A percentile compares a stretch with the other conserved stretches of the same genome.
Conservation (phyloP, 2,113 vertebrate genomes). For the Lontra canadensis region DNA sequence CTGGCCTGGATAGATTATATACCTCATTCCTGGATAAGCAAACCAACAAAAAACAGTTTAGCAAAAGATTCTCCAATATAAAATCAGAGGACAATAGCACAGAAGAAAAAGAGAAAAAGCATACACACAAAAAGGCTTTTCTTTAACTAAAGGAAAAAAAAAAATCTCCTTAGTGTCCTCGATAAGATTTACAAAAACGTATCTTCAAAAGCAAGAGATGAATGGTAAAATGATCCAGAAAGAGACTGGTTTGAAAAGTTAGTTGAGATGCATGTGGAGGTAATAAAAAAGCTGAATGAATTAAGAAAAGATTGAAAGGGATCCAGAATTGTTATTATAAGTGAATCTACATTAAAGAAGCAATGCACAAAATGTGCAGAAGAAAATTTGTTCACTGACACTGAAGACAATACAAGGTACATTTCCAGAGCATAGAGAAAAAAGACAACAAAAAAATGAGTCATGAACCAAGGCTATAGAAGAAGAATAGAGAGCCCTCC, state of each 20-base stretch:
- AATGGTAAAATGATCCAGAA: constrained; percentile 24
- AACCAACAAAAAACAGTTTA: background rate
- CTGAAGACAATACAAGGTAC: background rate
- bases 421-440: background rate
- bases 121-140: background rate
- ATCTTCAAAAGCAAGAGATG: background rate
- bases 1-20: background rate
- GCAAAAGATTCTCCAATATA: background rate
- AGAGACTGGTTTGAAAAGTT: background rate
- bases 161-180: background rate
- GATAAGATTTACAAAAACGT: background rate
- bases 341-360: background rate
- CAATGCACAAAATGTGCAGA: background rate
- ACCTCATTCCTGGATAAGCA: background rate
- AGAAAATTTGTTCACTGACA: background rate
- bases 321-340: background rate
- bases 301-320: constrained; percentile 1
- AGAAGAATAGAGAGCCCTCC: background rate
- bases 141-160: background rate
- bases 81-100: background rate
- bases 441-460: background rate
- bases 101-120: background rate
- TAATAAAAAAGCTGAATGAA: background rate
- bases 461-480: background rate
- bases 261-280: background rate